Evolutionary conservation across 2,113 vertebrate species (phyloP).

Genomic region (Epinephelus lanceolatus): DNA sequence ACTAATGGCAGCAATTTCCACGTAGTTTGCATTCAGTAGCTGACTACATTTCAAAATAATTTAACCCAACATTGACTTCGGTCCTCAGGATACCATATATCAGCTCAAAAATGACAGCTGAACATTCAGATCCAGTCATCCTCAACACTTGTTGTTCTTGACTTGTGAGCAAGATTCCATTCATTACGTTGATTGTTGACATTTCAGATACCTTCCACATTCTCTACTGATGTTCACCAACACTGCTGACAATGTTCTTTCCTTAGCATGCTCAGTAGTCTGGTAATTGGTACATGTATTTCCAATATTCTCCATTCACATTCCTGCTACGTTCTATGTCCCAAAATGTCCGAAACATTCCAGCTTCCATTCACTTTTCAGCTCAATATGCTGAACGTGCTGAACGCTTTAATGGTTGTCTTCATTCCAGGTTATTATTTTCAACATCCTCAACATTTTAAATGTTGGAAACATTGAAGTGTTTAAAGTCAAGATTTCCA

Average conservation of each 20-base stretch:
- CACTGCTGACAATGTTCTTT: no score
- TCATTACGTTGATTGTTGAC: no score
- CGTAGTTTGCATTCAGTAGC: no score
- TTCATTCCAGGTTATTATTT: neutral
- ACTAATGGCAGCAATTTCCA: no score
- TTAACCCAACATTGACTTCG: no score
- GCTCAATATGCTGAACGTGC: neutral
- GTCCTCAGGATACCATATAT: neutral
- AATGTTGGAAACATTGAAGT: no score
- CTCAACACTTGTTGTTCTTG: neutral
- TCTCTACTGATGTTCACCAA: no score
- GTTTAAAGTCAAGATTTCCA: neutral
- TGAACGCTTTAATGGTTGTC: no score
- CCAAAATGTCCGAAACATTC: neutral
- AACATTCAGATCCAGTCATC: neutral
- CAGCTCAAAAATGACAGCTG: neutral
- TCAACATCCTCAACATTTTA: neutral
- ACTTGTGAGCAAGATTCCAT: neutral
- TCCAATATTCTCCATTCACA: neutral
- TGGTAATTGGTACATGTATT: neutral
- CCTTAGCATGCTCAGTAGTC: neutral
- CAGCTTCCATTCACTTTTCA: neutral
- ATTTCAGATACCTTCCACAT: no score
- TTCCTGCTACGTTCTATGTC: neutral
- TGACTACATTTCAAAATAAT: no score